These are phyloP conservation scores for Drosophila guanche DNA, from an alignment of 1,140 invertebrate species.

Conservation along the genomic window DNA sequence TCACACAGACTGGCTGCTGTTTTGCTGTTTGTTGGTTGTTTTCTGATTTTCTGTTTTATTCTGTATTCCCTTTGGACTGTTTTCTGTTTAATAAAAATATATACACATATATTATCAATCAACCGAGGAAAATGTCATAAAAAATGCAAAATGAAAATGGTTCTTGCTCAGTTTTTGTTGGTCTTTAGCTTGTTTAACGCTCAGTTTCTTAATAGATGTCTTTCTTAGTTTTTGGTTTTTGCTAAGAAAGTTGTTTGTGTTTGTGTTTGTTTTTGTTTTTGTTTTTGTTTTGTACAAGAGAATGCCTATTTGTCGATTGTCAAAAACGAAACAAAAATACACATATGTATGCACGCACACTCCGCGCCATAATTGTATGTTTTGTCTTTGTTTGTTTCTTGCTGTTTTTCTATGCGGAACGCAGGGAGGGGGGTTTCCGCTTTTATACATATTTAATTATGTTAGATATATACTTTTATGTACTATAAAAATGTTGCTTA, in stretches of 20 bases:
- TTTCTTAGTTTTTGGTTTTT: conserved; percentile 33
- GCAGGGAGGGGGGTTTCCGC: neutral
- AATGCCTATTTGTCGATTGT: conserved; percentile 84
- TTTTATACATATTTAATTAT: conserved; percentile 18
- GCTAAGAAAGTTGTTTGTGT: conserved; percentile 24
- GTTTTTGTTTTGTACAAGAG: conserved; percentile 76
- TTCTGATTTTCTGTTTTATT: conserved; percentile 41
- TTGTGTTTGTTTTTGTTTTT: conserved; percentile 30
- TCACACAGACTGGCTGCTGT: conserved; percentile 44
- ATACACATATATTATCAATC: conserved; percentile 13
- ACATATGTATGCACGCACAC: conserved; percentile 14
- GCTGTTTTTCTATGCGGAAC: conserved; percentile 21
- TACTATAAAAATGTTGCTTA: conserved; percentile 53
- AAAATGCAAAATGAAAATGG: conserved; percentile 50
- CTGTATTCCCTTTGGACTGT: conserved; percentile 33
- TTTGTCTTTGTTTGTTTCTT: conserved; percentile 52
- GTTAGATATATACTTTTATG: conserved; percentile 28
- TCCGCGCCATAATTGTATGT: conserved; percentile 42
- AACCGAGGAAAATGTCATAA: conserved; percentile 36
- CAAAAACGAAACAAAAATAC: conserved; percentile 81
- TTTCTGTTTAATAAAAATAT: conserved; percentile 40
- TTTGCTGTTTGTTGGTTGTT: conserved; percentile 47
- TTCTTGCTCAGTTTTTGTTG: conserved; percentile 54
- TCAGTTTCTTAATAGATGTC: conserved; percentile 18
- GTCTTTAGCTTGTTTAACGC: conserved; percentile 48